Evolutionary conservation across 1,140 invertebrate genomes (phyloP).

Genomic region (Platyura marginata): DNA sequence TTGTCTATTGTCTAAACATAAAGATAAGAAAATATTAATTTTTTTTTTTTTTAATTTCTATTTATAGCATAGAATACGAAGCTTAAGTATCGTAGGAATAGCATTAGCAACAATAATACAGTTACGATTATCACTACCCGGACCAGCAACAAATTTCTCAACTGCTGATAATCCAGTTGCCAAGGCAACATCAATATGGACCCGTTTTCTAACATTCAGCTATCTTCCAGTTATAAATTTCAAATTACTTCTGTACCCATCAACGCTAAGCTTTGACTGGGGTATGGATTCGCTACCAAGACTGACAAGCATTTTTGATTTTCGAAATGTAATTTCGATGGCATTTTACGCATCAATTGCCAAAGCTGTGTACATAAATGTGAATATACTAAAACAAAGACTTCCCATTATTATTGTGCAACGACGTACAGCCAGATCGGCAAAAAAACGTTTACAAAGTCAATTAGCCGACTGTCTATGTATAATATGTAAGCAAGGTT

Average conservation of each 20-base stretch:
- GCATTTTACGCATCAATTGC: slow-evolving; percentile 46
- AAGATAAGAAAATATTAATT: background rate
- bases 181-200: slow-evolving; percentile 45
- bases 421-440: background rate
- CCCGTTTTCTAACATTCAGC: slow-evolving; percentile 63
- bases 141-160: slow-evolving; percentile 56
- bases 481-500: slow-evolving; percentile 29
- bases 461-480: slow-evolving; percentile 26
- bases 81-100: slow-evolving; percentile 36
- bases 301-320: slow-evolving; percentile 50
- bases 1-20: background rate
- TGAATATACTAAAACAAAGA: background rate
- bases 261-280: slow-evolving; percentile 82
- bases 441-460: slow-evolving; percentile 12
- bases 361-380: slow-evolving; percentile 19
- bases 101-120: slow-evolving; percentile 36
- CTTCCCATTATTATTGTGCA: background rate
- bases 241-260: slow-evolving; percentile 61
- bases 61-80: slow-evolving; percentile 45
- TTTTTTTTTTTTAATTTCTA: slow-evolving; percentile 12
- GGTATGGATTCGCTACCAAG: slow-evolving; percentile 84
- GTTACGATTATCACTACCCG: slow-evolving; percentile 41
- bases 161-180: slow-evolving; percentile 82
- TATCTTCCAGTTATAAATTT: slow-evolving; percentile 80
- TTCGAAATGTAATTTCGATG: slow-evolving; percentile 49